A percentile compares a stretch with the other conserved stretches of the same genome.
Conservation (phyloP, 2,113 vertebrate species). For the Guaruba guarouba region DNA sequence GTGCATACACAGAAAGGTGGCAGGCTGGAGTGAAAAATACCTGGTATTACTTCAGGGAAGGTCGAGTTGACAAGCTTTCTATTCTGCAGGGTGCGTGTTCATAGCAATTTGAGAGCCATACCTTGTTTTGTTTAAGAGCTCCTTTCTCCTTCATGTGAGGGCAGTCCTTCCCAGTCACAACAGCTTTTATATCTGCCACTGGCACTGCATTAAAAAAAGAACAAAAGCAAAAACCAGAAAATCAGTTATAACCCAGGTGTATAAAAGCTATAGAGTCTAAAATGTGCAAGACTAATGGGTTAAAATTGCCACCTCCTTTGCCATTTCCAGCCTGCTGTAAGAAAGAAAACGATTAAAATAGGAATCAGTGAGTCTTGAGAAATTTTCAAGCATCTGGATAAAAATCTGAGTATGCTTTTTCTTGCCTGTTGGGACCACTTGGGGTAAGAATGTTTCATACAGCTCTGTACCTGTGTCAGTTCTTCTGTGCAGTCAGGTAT, state of each 20-base stretch:
- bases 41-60: neutral
- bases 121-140: slow-evolving; percentile 99
- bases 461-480: neutral
- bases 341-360: neutral
- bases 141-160: slow-evolving; percentile 99
- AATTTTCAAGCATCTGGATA: neutral
- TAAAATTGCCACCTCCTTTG: neutral
- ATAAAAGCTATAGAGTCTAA: neutral
- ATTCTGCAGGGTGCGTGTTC: neutral
- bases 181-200: slow-evolving; percentile 98
- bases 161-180: slow-evolving; percentile 98
- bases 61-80: neutral
- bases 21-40: neutral
- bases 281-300: neutral
- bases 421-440: neutral
- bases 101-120: slow-evolving; percentile 55
- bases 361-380: neutral
- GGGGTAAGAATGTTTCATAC: neutral
- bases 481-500: neutral
- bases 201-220: slow-evolving; percentile 82
- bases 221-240: slow-evolving; percentile 28
- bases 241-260: neutral
- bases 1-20: neutral
- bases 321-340: neutral
- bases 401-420: neutral